These are phyloP conservation scores for Peromyscus polionotus DNA, from an alignment of 2,113 vertebrate genomes.

Conservation along the genomic window DNA sequence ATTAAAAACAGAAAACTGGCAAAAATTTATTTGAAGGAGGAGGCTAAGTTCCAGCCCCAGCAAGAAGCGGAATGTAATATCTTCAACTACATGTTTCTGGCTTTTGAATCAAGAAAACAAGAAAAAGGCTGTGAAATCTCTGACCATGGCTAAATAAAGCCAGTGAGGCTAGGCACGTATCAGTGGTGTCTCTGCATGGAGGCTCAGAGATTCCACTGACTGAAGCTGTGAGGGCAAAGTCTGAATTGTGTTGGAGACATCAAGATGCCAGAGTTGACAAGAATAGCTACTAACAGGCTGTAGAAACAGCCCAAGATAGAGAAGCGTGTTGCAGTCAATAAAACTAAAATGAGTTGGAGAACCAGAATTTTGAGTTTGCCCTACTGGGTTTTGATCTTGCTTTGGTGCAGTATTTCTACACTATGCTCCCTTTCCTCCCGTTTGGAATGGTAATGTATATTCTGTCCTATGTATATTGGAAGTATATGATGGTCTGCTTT, in stretches of 20 bases:
- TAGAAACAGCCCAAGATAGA: background rate
- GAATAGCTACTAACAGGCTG: background rate
- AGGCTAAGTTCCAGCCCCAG: too few relatives aligned
- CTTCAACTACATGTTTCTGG: background rate
- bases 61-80: background rate
- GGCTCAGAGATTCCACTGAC: background rate
- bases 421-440: background rate
- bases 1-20: too few relatives aligned
- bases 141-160: background rate
- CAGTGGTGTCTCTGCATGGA: background rate
- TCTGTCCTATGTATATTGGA: background rate
- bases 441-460: background rate
- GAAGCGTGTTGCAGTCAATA: background rate
- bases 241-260: background rate
- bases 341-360: background rate
- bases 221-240: background rate
- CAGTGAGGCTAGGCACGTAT: background rate
- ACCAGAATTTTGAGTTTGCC: background rate
- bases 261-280: background rate
- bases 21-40: too few relatives aligned
- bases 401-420: background rate
- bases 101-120: background rate
- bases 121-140: background rate
- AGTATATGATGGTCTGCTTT: background rate
- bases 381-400: background rate